Base-by-base conservation (phyloP, 2,113 vertebrate genomes). In the Xenopus laevis region DNA sequence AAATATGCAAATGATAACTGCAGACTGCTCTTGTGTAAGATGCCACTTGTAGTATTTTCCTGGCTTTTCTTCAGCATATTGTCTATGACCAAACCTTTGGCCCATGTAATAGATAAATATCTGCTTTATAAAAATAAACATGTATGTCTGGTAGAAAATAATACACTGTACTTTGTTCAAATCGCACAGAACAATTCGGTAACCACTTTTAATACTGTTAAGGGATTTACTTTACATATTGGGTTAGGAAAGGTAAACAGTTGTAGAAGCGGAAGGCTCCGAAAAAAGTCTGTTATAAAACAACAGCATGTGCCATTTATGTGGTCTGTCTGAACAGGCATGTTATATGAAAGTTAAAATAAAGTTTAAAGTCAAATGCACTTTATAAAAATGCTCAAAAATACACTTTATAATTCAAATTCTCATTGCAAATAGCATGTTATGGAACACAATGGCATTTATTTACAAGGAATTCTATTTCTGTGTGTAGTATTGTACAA, bases 81-180 rank as follows among this genome's bases (percentile, higher is more conserved):
- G 15, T 16, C 15, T 50, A 16, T 55, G 53, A 55, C 53, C 53
- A 68, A 68, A 62, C 45, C 82, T 90, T 92, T 93, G 91, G 91
- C 92, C 91, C 89, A 87, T 83, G 81, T 89, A 81, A 85, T 78
- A 86, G 81, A 83, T 82, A 79, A 83, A 84, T 82, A 82, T n/a
- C 78, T 84, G 86, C 83, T 71, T 85, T 91, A 92, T 82, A 92
- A 92, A 93, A 93, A 93, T 92, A 93, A 89, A 89, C 85, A 84
- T 86, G 76, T 87, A 80, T 75, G 86, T 80, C 90, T 91, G 86
- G 90, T 93, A 93, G 91, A 87, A 83, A 88, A 44, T 83, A 88
- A 89, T 87, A 65, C 59, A 83, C 84, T 89, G 87, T 86, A 87
- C 89, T 88, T 79, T 89, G 79, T 85, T 86, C 84, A 87, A 85